Conservation (phyloP, 2,888 invertebrate genomes). For the Harpagoxenus sublaevis region DNA sequence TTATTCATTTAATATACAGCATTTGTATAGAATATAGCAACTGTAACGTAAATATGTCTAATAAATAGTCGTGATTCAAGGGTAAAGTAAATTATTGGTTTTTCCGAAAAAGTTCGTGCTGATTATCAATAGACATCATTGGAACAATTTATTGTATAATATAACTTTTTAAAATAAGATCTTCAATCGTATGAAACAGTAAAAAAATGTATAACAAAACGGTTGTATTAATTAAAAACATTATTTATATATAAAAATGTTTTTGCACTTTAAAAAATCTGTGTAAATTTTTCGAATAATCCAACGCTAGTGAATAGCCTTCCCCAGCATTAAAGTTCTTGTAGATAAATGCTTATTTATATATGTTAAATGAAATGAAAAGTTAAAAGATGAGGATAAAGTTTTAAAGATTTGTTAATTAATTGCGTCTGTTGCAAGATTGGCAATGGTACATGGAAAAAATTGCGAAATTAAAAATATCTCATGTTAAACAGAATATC, state of each 20-base stretch:
- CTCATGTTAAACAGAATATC: background rate
- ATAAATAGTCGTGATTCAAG: background rate
- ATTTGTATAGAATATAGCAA: background rate
- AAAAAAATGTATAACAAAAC: background rate
- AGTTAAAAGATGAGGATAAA: constrained; percentile 53
- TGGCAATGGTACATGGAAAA: constrained; percentile 65
- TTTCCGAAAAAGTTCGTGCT: background rate
- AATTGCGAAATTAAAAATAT: constrained; percentile 19
- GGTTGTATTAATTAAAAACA: background rate
- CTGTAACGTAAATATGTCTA: background rate
- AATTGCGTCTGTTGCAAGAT: constrained; percentile 65
- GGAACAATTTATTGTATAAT: background rate
- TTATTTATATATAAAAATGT: background rate
- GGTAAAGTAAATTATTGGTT: constrained; percentile 7
- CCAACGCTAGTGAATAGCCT: constrained; percentile 67
- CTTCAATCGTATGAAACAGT: background rate
- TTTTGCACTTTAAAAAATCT: background rate
- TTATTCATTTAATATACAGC: background rate
- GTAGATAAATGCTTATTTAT: constrained; percentile 50
- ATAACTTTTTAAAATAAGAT: background rate
- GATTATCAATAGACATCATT: background rate
- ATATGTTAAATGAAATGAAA: constrained; percentile 65
- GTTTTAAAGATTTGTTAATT: constrained; percentile 56
- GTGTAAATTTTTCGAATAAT: constrained; percentile 1
- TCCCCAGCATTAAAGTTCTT: constrained; percentile 72